Base-by-base conservation (phyloP, 2,888 invertebrate species). In the Andrena minutula region DNA sequence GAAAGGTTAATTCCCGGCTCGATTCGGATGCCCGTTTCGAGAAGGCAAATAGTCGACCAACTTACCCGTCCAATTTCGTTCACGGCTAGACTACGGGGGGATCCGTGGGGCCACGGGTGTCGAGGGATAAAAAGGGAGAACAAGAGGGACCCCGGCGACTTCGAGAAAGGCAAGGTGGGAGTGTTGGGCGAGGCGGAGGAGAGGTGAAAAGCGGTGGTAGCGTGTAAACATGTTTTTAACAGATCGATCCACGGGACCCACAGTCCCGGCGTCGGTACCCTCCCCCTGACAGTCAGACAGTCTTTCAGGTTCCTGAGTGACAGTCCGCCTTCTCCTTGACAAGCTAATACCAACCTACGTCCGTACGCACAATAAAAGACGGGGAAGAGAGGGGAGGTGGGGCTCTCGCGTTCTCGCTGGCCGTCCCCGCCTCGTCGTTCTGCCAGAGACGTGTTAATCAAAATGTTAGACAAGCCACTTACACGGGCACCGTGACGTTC, bases 381-480 rank as follows among this genome's bases (percentile, higher is more conserved):
- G 3, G 41, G 47, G 53, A 64, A 41, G 16, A 20, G n/a, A 32
- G n/a, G 65, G 58, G 49, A 28, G 49, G 23, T 51, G 66, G 63
- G 75, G 88, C 90, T 90, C 89, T 91, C 85, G 83, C 79, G 78
- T 83, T 83, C 88, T 85, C 82, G 86, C 81, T 79, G 76, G 10
- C 72, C 68, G 41, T 61, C 61, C 77, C 61, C 64, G 77, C 83
- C 86, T 87, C 90, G 87, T 88, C 85, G 89, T 82, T 82, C 85
- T 85, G 80, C 85, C 84, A 88, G 89, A 91, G 92, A 93, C 93
- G 93, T 93, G 93, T 93, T 94, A 93, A 93, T 93, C 93, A 93
- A 93, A 93, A 93, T 93, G 93, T 93, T 93, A 92, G 92, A 93
- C 93, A 93, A 93, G 93, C 93, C 93, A 93, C 93, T 94, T 94